Conservation (phyloP, 64 coral and sea anemone species). For the Pachyseris speciosa region DNA sequence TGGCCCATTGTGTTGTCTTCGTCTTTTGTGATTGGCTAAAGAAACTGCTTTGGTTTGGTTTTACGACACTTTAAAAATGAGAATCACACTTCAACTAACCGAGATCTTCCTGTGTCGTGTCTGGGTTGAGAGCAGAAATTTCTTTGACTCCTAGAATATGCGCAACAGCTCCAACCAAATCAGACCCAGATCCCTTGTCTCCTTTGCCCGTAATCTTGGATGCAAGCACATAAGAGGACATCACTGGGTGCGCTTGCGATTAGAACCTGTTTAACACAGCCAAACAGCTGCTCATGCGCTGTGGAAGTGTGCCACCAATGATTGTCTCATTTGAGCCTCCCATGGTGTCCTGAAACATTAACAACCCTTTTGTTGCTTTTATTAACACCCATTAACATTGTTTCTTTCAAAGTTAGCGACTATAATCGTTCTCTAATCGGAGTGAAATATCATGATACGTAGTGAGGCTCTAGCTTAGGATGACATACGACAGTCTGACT, state of each 20-base stretch:
- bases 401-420: no score
- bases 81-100: no score
- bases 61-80: no score
- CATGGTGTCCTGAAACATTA: conserved; percentile 75
- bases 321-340: conserved; percentile 86
- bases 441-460: no score
- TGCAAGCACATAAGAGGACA: conserved; percentile 83
- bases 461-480: no score
- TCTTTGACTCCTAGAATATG: conserved; percentile 82
- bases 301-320: conserved; percentile 84
- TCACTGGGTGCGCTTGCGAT: conserved; percentile 82
- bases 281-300: conserved; percentile 93
- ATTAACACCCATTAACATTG: not conserved
- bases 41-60: no score
- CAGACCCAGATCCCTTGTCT: conserved; percentile 76
- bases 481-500: no score
- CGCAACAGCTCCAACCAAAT: conserved; percentile 83
- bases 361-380: not conserved
- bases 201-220: conserved; percentile 67
- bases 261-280: conserved; percentile 77
- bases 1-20: no score
- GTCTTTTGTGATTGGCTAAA: no score
- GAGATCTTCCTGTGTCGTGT: conserved; percentile 79
- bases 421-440: no score
- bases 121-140: conserved; percentile 65